Evolutionary conservation across 1,140 invertebrate genomes (phyloP).

Genomic region (Wasmannia auropunctata): DNA sequence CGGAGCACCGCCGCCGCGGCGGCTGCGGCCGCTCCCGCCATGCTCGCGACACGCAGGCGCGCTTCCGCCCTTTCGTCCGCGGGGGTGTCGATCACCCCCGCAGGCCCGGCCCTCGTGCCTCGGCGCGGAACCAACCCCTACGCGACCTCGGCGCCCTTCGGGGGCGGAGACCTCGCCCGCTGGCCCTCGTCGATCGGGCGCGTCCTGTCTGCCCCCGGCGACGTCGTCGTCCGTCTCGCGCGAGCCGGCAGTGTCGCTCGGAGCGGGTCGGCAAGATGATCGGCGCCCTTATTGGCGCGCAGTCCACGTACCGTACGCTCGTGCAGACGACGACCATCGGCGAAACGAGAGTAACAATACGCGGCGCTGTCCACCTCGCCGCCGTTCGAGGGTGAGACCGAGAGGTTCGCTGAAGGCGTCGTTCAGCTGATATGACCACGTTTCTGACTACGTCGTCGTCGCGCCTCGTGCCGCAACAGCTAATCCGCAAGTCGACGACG

Average conservation of each 20-base stretch:
- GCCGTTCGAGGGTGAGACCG: constrained; percentile 3
- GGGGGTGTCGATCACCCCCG: constrained; percentile 57
- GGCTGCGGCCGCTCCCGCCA: constrained; percentile 7
- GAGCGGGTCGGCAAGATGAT: constrained; percentile 73
- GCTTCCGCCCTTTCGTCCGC: constrained; percentile 48
- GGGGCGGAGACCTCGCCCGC: constrained; percentile 39
- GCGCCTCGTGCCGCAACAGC: constrained; percentile 40
- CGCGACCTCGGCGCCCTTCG: constrained; percentile 2
- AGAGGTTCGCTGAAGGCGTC: neutral
- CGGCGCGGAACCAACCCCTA: constrained; percentile 48
- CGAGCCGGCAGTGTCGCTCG: constrained; percentile 67
- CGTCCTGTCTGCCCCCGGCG: constrained; percentile 16
- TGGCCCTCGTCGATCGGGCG: constrained; percentile 24
- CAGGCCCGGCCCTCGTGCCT: constrained; percentile 47
- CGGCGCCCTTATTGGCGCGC: constrained; percentile 60
- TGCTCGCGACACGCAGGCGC: constrained; percentile 62
- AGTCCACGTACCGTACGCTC: constrained; percentile 21
- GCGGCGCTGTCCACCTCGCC: constrained; percentile 18
- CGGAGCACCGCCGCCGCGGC: constrained; percentile 7
- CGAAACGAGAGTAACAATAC: constrained; percentile 22
- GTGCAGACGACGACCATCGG: constrained; percentile 25
- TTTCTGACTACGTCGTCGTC: constrained; percentile 10
- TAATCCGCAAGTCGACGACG: constrained; percentile 35
- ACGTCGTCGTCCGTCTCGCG: constrained; percentile 40
- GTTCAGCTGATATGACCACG: constrained; percentile 61